Evolutionary conservation across 1,140 invertebrate species (phyloP).

Genomic region (Heliothis virescens): DNA sequence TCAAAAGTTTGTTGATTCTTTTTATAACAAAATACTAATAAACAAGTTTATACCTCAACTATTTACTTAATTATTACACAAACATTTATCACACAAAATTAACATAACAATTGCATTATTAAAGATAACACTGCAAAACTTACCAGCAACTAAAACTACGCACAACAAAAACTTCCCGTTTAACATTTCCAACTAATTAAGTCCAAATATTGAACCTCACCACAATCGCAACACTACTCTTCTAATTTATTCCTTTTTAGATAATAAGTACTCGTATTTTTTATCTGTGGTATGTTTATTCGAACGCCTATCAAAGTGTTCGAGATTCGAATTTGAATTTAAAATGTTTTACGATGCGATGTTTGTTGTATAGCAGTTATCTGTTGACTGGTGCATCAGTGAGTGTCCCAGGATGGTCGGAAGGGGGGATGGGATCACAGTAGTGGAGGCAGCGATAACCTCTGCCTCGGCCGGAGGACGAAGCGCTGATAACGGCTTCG

Average conservation of each 20-base stretch:
- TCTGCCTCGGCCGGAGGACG: slow-evolving; percentile 73
- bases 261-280: slow-evolving; percentile 27
- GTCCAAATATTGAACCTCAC: slow-evolving; percentile 58
- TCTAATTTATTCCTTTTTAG: slow-evolving; percentile 14
- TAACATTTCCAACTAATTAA: slow-evolving; percentile 78
- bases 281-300: slow-evolving; percentile 42
- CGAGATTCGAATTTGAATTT: slow-evolving; percentile 40
- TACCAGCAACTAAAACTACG: slow-evolving; percentile 73
- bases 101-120: not conserved
- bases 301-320: slow-evolving; percentile 40
- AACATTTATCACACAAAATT: too few species aligned
- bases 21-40: too few species aligned
- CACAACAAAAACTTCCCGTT: slow-evolving; percentile 73
- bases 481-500: slow-evolving; percentile 69
- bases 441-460: slow-evolving; percentile 75
- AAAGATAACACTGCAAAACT: slow-evolving; percentile 51
- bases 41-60: too few species aligned
- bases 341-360: slow-evolving; percentile 45
- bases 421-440: slow-evolving; percentile 63
- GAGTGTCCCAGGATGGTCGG: slow-evolving; percentile 65
- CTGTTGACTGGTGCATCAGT: slow-evolving; percentile 73
- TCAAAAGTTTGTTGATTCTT: too few species aligned
- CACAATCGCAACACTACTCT: slow-evolving; percentile 39
- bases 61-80: too few species aligned
- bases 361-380: slow-evolving; percentile 68